Evolutionary conservation across 2,797 vertebrate species (phyloP), one percentile per base, ranked within the genome.

Genomic region (Rousettus madagascariensis): DNA sequence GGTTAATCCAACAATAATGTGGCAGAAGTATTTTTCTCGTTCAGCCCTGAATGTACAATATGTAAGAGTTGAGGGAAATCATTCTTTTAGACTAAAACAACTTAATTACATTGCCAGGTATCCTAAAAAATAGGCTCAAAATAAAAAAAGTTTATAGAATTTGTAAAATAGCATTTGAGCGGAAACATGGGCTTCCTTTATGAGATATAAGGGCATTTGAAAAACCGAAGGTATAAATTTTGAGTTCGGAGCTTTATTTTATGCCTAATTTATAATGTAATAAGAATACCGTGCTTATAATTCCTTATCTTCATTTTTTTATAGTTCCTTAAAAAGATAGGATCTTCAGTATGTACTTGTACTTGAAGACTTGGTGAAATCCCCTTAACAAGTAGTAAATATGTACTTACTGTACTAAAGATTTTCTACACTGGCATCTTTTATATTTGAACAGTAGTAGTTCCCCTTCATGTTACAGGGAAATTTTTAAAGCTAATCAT

Each of bases 191-290:
- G 38, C 33, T 71, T 84, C 41, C 15, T 87, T 33, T 46, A 26
- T 69, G 53, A 69, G 1, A 38, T 53, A 26, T 69, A 78, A 93
- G 63, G 61, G 11, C 12, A 22, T 86, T 82, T 90, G 49, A 86
- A 92, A 80, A 41, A 82, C 36, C 38, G 30, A 89, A 79, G 43
- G 20, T 78, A 63, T 16, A 86, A 41, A 63, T 82, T 86, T 30
- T 83, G 33, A 66, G 17, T 75, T 96, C 83, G 30, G 83, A 77
- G 5, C 20, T 79, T 88, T 72, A 43, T 75, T 84, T 96, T 85
- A 28, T 85, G 15, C 3, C 9, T 72, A 7, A 9, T 38, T 26
- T 83, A 38, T 30, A 78, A 69, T 13, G 1, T 66, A 43, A 7
- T 72, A 51, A 75, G 24, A 69, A 80, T 41, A 46, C 6, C 24